Base-by-base conservation (phyloP, 2,797 vertebrate species). In the Cyclopterus lumpus region DNA sequence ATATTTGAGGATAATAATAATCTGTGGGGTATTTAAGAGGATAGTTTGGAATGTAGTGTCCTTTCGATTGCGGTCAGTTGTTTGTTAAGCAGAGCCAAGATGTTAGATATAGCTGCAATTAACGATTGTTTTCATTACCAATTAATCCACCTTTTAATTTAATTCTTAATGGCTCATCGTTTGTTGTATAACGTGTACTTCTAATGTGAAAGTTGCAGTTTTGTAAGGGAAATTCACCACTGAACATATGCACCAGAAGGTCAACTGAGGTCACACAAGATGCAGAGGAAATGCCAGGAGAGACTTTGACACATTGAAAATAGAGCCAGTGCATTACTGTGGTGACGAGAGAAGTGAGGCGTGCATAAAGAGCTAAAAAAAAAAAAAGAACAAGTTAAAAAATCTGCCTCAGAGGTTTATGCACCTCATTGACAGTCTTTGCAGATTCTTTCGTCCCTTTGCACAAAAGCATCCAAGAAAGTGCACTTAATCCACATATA, bases 371-470 rank as follows among this genome's bases (percentile, higher is more conserved):
- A 49, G 36, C n/a, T 34, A 38, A 60, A 68, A 67, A 68, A n/a
- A 38, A 60, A 68, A 67, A 59, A 15, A 12, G 1, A 62, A 63
- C 6, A 9, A 18, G 22, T 63, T 48, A 73, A 69, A 69, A 74
- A 66, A 67, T 63, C 67, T 73, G 66, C 40, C 75, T 71, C 10
- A 24, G 38, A 75, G 40, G 30, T 74, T 67, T 42, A 15, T 14
- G 4, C 48, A 54, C 38, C 65, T 82, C 66, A 79, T 67, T 77
- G 67, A 59, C 57, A 82, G 42, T 74, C 72, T 57, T 73, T 55
- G 55, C 66, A 51, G 44, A 36, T 66, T 55, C 51, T 15, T 36
- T 40, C 65, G 48, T 16, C 57, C 24, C 58, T 46, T 67, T 59
- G 0, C 26, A 55, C 54, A 63, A 40, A 84, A 75, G 67, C 48